Evolutionary conservation across 2,797 vertebrate species (phyloP), one percentile per base, ranked within the genome.

Genomic region (Platyrinchus mystaceus): DNA sequence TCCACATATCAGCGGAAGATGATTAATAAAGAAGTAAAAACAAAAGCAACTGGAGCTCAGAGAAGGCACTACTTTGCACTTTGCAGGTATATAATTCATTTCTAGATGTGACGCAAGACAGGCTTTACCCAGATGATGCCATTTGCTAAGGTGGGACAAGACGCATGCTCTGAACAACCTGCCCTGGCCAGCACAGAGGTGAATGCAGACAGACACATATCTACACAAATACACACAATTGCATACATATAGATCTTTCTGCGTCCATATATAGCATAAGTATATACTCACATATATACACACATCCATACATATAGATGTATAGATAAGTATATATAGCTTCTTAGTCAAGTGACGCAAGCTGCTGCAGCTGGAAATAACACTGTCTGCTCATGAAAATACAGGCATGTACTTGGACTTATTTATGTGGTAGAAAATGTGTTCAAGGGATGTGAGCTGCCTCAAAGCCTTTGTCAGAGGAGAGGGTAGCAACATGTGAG

Each of bases 311-410:
- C 52, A 46, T 69, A 67, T 49, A 75, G n/a, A 94, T 71, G 16
- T 62, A 69, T 34, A 92, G 73, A 88, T 83, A 90, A 41, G 52
- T 92, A 95, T 94, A 95, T 97, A 90, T 95, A 96, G 84, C 75
- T 80, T 84, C 90, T 93, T 95, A 94, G 77, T 93, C 87, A 93
- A 94, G 87, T 96, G 91, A 96, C 77, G 64, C 88, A 96, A 76
- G 84, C 37, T 91, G 91, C 91, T 95, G 83, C 91, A 96, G 87
- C 95, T 96, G 95, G 93, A 96, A 96, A 90, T 91, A 95, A 94
- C 89, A 80, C 84, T 91, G 73, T 74, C 87, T 90, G 74, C 83
- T 96, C 91, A 84, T 89, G 76, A 59, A 78, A 89, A 95, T 89
- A 73, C 91, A 93, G 87, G 69, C 92, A 0, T 92, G 87, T 87